Evolutionary conservation across 2,113 vertebrate genomes (phyloP).

Genomic region (Delphinapterus leucas): DNA sequence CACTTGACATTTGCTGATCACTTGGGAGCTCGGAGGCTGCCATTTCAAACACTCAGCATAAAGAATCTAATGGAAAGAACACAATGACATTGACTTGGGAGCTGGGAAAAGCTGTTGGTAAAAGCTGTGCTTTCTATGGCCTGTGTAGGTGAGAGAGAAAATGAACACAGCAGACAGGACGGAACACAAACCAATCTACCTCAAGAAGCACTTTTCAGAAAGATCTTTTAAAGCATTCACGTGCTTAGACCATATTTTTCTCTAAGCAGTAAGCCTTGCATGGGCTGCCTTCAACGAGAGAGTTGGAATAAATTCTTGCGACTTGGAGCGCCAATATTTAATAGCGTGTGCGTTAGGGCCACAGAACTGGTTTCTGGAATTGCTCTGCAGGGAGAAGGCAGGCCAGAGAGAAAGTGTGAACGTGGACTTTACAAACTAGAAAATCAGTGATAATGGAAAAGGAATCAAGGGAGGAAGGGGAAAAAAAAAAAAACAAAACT

Average conservation of each 20-base stretch:
- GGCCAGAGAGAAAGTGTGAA: neutral
- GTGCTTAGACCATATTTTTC: neutral
- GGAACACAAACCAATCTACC: neutral
- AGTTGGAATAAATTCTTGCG: neutral
- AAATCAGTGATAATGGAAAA: conserved; percentile 25
- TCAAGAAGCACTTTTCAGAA: neutral
- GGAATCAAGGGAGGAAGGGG: neutral
- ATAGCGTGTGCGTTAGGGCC: neutral
- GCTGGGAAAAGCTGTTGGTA: neutral
- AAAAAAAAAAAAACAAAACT: neutral
- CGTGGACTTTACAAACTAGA: neutral
- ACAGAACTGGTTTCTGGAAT: neutral
- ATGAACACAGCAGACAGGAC: neutral
- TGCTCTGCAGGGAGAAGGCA: neutral
- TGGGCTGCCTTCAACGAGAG: neutral
- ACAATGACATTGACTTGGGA: conserved; percentile 4
- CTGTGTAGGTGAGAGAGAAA: neutral
- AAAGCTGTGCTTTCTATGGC: neutral
- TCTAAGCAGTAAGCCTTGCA: neutral
- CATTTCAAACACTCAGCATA: conserved; percentile 49
- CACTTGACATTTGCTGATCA: conserved; percentile 76
- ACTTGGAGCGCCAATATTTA: neutral
- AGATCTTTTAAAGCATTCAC: neutral
- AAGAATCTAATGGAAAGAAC: conserved; percentile 43
- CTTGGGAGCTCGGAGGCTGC: conserved; percentile 13